phyloP scores from a whole-genome alignment of 2,888 invertebrate species.

The Mythimna lalbum region DNA sequence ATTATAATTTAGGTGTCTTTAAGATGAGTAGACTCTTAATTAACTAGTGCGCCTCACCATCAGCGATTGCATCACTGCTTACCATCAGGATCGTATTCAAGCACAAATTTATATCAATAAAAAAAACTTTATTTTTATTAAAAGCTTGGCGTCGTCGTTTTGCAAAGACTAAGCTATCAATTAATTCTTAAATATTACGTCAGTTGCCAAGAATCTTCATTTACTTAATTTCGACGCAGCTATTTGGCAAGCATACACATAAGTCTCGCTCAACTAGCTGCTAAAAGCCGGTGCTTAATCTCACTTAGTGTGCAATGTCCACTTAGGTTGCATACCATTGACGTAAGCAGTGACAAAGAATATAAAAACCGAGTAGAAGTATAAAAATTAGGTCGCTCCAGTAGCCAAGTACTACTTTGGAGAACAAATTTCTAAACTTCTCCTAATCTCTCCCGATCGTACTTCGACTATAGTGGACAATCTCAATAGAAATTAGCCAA shows the following conservation, averaged over 20 bases:
- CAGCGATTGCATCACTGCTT: too few relatives aligned
- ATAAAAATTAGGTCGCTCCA: not conserved
- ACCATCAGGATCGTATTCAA: too few relatives aligned
- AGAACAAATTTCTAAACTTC: too few relatives aligned
- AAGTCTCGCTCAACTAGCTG: slow-evolving; percentile 39
- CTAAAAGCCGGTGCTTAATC: slow-evolving; percentile 54
- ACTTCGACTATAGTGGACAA: too few relatives aligned
- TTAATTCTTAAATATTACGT: not conserved
- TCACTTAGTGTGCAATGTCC: slow-evolving; percentile 59
- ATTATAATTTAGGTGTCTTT: too few relatives aligned
- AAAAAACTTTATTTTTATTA: too few relatives aligned
- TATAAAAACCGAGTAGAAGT: slow-evolving; percentile 6
- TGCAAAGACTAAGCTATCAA: not conserved
- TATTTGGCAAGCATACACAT: slow-evolving; percentile 47
- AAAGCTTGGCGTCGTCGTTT: not conserved
- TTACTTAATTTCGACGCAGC: slow-evolving; percentile 16
- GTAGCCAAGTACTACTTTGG: too few relatives aligned
- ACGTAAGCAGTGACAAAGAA: slow-evolving; percentile 38
- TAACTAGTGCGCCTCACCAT: too few relatives aligned
- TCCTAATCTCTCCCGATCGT: too few relatives aligned
- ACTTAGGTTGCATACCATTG: slow-evolving; percentile 51
- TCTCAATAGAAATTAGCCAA: too few relatives aligned
- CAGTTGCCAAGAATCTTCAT: slow-evolving; percentile 3
- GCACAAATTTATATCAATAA: too few relatives aligned
- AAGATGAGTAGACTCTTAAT: too few relatives aligned